A percentile compares a stretch with the other conserved stretches of the same genome.
phyloP scores from a whole-genome alignment of 2,113 vertebrate species.

The Numenius arquata region DNA sequence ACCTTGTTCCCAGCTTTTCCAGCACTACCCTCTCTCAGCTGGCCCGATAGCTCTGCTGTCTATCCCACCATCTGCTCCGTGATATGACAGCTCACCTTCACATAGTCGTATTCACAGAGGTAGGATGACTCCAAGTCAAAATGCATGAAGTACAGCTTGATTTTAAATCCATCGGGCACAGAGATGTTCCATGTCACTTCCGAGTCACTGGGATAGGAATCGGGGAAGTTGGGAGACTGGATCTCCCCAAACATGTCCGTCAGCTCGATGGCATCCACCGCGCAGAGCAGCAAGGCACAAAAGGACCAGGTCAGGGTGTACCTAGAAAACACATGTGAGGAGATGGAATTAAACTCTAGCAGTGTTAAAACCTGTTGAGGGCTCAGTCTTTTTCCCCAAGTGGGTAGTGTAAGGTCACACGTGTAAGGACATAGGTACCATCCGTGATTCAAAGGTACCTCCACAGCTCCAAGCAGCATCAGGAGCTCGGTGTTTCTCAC shows the following conservation, averaged over 20 bases:
- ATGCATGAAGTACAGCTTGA: conserved; percentile 93
- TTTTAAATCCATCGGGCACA: conserved; percentile 82
- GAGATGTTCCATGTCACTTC: conserved; percentile 87
- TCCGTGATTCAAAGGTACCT: not conserved
- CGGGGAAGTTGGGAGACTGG: conserved; percentile 88
- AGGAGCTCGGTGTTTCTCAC: not conserved
- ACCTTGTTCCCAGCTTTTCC: not conserved
- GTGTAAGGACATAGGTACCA: not conserved
- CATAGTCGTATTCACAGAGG: conserved; percentile 94
- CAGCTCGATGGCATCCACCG: conserved; percentile 59
- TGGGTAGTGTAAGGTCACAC: not conserved
- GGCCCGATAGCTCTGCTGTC: not conserved
- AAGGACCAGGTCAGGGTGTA: conserved; percentile 57
- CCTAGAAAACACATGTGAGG: conserved; percentile 61
- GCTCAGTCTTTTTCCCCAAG: not conserved
- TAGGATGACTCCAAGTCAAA: conserved; percentile 97
- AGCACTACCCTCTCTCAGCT: not conserved
- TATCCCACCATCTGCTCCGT: not conserved
- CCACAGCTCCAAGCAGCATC: not conserved
- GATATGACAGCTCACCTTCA: conserved; percentile 82
- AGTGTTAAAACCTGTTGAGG: not conserved
- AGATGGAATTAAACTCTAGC: not conserved
- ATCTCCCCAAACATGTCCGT: conserved; percentile 86
- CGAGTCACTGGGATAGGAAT: conserved; percentile 85
- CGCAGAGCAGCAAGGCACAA: conserved; percentile 53